A percentile compares a stretch with the other conserved stretches of the same genome.
Evolutionary conservation across 2,113 vertebrate species (phyloP).

Genomic region (Gasterosteus nipponicus): DNA sequence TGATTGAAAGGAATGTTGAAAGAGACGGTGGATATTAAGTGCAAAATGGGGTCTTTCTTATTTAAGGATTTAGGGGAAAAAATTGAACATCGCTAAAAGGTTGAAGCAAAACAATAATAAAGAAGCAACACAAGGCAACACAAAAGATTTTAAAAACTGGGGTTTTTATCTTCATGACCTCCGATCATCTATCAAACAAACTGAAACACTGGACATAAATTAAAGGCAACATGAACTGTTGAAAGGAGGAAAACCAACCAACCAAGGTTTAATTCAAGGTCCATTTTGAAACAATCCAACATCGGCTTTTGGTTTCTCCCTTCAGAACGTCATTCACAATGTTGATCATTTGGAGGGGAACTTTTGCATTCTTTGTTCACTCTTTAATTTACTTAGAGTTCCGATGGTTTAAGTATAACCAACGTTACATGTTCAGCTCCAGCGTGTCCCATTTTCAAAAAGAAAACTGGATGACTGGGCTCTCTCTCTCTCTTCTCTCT

Average conservation of each 20-base stretch:
- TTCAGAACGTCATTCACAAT: too few species aligned
- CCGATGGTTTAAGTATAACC: background rate
- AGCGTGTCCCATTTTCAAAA: background rate
- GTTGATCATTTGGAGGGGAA: too few species aligned
- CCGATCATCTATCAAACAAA: background rate
- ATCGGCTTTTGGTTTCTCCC: background rate
- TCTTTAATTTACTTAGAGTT: background rate
- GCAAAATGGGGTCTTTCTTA: too few species aligned
- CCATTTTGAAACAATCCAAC: background rate
- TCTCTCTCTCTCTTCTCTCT: conserved; percentile 2
- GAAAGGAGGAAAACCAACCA: background rate
- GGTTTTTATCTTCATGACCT: too few species aligned
- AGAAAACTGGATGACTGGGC: background rate
- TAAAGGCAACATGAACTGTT: background rate
- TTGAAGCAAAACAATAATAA: background rate
- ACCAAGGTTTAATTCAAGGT: background rate
- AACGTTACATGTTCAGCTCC: background rate
- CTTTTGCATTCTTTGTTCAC: background rate
- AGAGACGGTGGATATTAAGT: too few species aligned
- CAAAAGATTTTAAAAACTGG: too few species aligned
- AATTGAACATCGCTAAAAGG: background rate
- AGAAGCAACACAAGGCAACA: background rate
- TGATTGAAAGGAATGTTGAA: background rate
- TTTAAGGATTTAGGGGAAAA: background rate
- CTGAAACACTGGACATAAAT: background rate